Percentiles rank a stretch among this genome's conserved stretches.
Conservation (phyloP, 1,140 invertebrate genomes). For the Magallana ariakensis region DNA sequence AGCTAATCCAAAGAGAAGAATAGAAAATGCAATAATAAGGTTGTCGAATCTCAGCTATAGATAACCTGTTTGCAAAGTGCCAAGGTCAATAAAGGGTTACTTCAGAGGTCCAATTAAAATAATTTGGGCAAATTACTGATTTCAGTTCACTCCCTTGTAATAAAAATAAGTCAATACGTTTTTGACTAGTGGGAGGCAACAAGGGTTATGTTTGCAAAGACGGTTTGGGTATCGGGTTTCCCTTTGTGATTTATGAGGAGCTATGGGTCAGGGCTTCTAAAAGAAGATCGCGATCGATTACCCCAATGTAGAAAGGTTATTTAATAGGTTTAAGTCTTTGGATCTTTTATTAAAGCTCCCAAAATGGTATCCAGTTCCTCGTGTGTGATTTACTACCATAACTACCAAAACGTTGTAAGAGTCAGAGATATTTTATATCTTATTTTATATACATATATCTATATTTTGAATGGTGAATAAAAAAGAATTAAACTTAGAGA, state of each 20-base stretch:
- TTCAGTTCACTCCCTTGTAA: conserved; percentile 12
- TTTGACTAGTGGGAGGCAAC: conserved; percentile 25
- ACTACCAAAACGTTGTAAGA: background rate
- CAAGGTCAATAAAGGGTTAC: conserved; percentile 3
- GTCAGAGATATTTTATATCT: background rate
- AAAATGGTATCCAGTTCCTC: conserved; percentile 24
- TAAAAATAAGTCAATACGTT: conserved; percentile 6
- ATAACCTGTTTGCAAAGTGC: background rate
- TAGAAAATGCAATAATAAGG: too few species aligned
- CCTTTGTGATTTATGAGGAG: conserved; percentile 4
- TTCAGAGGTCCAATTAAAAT: conserved; percentile 22
- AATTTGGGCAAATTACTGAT: conserved; percentile 15
- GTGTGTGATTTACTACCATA: conserved; percentile 28
- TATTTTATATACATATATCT: background rate
- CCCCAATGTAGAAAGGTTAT: conserved; percentile 27
- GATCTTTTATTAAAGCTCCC: conserved; percentile 6
- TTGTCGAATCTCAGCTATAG: background rate
- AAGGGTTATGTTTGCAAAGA: background rate
- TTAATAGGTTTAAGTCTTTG: conserved; percentile 28
- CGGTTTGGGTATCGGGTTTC: background rate
- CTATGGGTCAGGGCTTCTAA: conserved; percentile 11
- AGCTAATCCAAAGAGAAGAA: too few species aligned
- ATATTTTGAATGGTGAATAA: background rate
- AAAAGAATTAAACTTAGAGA: too few species aligned
- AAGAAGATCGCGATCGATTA: conserved; percentile 34